Conservation (phyloP, 2,113 vertebrate genomes). For the Corythornis vintsioides region DNA sequence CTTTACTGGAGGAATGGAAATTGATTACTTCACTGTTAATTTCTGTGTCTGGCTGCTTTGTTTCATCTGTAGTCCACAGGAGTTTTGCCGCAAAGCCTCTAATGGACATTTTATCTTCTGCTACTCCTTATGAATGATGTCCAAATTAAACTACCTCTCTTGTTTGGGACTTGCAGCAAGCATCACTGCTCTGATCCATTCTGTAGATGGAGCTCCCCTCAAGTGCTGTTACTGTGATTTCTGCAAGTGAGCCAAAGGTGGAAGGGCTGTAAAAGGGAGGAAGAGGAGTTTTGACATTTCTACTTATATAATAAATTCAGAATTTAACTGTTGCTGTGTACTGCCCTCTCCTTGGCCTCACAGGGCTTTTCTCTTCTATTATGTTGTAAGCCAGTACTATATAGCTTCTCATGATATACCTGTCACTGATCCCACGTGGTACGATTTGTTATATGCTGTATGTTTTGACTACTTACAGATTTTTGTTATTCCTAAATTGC, state of each 20-base stretch:
- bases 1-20: slow-evolving; percentile 1
- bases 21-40: not conserved
- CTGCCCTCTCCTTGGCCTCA: not conserved
- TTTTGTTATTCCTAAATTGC: slow-evolving; percentile 53
- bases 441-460: rapidly evolving
- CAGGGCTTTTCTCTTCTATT: not conserved
- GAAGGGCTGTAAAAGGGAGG: not conserved
- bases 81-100: not conserved
- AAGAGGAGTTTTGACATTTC: not conserved
- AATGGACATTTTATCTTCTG: not conserved
- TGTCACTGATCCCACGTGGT: not conserved
- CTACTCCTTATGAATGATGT: not conserved
- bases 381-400: not conserved
- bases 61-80: not conserved
- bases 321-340: not conserved
- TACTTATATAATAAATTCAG: not conserved
- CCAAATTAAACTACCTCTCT: not conserved
- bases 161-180: not conserved
- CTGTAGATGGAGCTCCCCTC: not conserved
- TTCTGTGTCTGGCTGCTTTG: not conserved
- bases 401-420: not conserved
- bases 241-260: not conserved
- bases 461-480: slow-evolving; percentile 23
- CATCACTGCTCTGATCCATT: not conserved
- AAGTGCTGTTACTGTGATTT: not conserved